Conservation (phyloP, 2,113 vertebrate species). For the Colossoma macropomum region DNA sequence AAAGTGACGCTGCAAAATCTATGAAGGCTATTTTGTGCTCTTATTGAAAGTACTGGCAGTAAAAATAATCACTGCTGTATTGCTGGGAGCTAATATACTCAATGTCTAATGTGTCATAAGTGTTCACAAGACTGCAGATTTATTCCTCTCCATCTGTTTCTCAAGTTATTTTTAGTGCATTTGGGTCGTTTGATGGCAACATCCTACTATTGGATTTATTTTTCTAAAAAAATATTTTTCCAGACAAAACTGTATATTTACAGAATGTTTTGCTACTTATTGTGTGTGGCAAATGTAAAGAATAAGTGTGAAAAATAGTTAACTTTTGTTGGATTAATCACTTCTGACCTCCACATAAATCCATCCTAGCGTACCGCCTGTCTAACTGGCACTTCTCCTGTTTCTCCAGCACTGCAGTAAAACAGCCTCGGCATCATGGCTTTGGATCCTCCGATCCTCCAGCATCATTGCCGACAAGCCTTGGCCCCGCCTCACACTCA, state of each 20-base stretch:
- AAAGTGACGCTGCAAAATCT: background rate
- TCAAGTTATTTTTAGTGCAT: too few species aligned
- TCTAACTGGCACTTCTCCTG: conserved; percentile 1
- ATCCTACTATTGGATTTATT: background rate
- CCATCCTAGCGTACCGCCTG: background rate
- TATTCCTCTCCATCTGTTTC: background rate
- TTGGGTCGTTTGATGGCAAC: background rate
- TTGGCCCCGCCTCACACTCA: conserved; percentile 92
- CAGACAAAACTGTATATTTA: too few species aligned
- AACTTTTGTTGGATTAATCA: too few species aligned
- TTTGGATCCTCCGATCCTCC: conserved; percentile 92
- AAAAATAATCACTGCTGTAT: background rate
- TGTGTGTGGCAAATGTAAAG: too few species aligned
- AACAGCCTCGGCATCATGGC: conserved; percentile 84
- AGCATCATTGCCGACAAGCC: conserved; percentile 92
- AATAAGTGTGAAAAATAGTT: too few species aligned
- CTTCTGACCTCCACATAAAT: background rate
- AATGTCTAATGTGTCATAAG: background rate
- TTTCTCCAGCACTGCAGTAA: conserved; percentile 88
- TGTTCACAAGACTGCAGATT: background rate
- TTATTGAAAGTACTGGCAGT: background rate
- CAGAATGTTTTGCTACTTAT: too few species aligned
- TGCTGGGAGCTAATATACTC: background rate
- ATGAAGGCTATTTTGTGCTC: background rate
- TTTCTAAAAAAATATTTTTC: background rate